Percentiles rank a stretch among this genome's conserved stretches.
Conservation (phyloP, 2,113 vertebrate species). For the Emberiza fucata region DNA sequence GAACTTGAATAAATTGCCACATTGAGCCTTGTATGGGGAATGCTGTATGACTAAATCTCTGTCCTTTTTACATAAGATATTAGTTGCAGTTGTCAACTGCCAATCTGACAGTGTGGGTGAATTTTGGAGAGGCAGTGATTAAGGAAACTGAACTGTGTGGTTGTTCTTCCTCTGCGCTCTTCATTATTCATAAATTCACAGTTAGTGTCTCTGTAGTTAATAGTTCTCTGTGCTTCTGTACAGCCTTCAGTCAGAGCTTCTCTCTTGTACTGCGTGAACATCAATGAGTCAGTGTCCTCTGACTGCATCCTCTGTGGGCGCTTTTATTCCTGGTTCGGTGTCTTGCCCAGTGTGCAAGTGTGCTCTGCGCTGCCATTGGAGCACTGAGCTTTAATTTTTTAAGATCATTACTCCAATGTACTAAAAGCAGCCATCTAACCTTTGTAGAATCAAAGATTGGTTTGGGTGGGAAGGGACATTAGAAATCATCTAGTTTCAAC, state of each 20-base stretch:
- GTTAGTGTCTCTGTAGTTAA: slow-evolving; percentile 24
- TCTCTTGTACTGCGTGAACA: neutral
- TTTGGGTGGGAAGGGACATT: neutral
- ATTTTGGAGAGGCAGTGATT: slow-evolving; percentile 12
- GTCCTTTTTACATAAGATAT: slow-evolving; percentile 1
- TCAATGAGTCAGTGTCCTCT: neutral
- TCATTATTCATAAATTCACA: slow-evolving; percentile 52
- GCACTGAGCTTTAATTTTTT: neutral
- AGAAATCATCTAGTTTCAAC: neutral
- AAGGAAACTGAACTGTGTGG: neutral
- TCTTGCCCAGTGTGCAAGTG: neutral
- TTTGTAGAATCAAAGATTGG: neutral
- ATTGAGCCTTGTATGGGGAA: neutral
- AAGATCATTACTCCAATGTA: neutral
- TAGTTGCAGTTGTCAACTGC: neutral
- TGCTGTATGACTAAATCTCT: neutral
- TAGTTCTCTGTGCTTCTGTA: slow-evolving; percentile 8
- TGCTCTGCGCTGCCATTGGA: neutral
- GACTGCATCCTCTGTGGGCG: neutral
- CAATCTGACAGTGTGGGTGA: neutral
- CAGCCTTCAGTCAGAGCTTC: neutral
- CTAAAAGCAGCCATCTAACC: neutral
- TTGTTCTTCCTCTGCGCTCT: slow-evolving; percentile 19
- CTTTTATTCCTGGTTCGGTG: neutral
- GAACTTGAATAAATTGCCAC: neutral